A percentile compares a stretch with the other conserved stretches of the same genome.
Conservation (phyloP, 30 jellyfish, hydroid and myxozoan species). For the Rhopilema esculentum region DNA sequence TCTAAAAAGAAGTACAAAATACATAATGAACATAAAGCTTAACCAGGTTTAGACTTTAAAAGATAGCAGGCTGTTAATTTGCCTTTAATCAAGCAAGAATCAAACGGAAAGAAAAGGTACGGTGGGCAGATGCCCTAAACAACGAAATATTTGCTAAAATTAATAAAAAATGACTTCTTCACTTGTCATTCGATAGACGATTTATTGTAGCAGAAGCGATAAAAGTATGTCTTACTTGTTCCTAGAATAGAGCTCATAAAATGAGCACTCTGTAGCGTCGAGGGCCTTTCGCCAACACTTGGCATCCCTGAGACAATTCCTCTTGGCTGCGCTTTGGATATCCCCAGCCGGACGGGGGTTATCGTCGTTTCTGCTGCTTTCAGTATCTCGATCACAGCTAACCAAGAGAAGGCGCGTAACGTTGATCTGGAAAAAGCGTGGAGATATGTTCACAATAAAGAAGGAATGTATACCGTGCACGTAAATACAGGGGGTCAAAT, state of each 20-base stretch:
- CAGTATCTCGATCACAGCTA: conserved; percentile 82
- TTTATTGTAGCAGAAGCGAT: not conserved
- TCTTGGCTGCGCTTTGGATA: conserved; percentile 92
- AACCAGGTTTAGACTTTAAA: no score
- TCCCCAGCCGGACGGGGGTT: conserved; percentile 82
- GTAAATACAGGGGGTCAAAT: no score
- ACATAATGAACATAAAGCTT: not conserved
- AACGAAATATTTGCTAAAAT: no score
- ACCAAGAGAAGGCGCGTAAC: conserved; percentile 92
- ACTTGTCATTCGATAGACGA: no score
- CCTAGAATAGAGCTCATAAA: conserved; percentile 32
- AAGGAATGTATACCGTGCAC: no score
- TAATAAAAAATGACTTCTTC: no score
- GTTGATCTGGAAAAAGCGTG: conserved; percentile 54
- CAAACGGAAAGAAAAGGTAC: no score
- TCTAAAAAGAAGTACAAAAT: conserved; percentile 5
- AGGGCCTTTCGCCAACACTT: conserved; percentile 41
- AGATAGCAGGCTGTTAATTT: no score
- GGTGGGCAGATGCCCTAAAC: no score
- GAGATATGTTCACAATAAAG: no score
- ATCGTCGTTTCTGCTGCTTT: conserved; percentile 85
- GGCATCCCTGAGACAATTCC: conserved; percentile 78
- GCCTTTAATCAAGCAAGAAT: no score
- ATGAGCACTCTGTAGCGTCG: conserved; percentile 7
- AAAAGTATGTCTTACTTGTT: conserved; percentile 14